Base-by-base conservation (phyloP, 2,113 vertebrate species). In the Elgaria multicarinata region DNA sequence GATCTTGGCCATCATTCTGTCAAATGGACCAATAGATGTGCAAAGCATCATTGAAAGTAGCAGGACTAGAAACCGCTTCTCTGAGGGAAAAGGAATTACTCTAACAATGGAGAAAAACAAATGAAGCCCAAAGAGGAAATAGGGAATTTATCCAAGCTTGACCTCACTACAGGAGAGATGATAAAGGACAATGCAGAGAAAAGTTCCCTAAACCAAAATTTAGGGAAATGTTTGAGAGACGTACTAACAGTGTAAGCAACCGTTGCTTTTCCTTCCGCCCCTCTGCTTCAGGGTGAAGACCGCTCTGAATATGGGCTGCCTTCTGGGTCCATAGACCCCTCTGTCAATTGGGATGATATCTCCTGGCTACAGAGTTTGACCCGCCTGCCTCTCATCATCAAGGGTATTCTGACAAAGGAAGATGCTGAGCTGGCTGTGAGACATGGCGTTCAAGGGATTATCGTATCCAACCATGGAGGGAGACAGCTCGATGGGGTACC, bases 381-480 rank as follows among this genome's bases (percentile, higher is more conserved):
- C n/a, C 93, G 64, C 14, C 95, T 99, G 91, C 99, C 99, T 62
- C 97, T 99, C 90, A 98, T 99, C 93, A 97, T 99, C 94, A 99
- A 99, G 96, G 99, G 99, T 55, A 99, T 99, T 96, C 93, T 99
- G 95, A 99, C 99, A 0, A 99, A 97, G 95, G 99, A 99, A 96
- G 99, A 99, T 22, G 98, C 99, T 1, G 98, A 99, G 94, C 95
- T 99, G 95, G 99, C 99, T 0, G 95, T 99, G 94, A 97, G 97
- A 80, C 98, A 99, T 0, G 98, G 98, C 0, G 97, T 99, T 44
- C 97, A 98, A 39, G 99, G 98, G 87, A 98, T 99, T 96, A 97
- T 99, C 1, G 99, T 99, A 89, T 99, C 99, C 89, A 99, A 99
- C 92, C 99, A 99, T 0, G 99, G 99, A 0, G 99, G 99, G 9